These are phyloP conservation scores for Cyclophora punctaria DNA, from an alignment of 2,888 invertebrate species.

Conservation along the genomic window DNA sequence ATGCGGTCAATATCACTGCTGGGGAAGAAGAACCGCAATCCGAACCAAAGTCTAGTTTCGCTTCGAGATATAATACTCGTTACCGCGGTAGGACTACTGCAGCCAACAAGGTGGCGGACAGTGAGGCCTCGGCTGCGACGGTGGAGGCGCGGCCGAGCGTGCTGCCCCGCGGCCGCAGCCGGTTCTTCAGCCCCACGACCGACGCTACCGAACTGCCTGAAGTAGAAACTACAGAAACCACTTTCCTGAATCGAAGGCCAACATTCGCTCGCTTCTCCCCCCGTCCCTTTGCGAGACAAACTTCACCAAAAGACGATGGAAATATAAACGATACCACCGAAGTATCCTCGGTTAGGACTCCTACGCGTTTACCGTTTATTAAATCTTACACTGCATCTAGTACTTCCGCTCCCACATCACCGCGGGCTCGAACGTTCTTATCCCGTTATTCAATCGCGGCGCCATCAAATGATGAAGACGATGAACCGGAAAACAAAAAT, in stretches of 20 bases:
- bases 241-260: conserved; percentile 32
- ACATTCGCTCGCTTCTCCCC: conserved; percentile 60
- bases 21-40: conserved; percentile 55
- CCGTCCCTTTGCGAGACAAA: conserved; percentile 51
- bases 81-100: conserved; percentile 40
- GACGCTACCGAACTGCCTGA: conserved; percentile 27
- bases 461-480: conserved; percentile 33
- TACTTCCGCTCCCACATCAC: conserved; percentile 19
- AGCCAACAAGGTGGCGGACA: conserved; percentile 43
- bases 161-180: conserved; percentile 50
- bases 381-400: conserved; percentile 35
- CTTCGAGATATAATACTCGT: conserved; percentile 27
- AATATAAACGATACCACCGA: conserved; percentile 25
- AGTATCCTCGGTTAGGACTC: conserved; percentile 32
- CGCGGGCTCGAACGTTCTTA: conserved; percentile 40
- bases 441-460: conserved; percentile 46
- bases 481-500: conserved; percentile 45
- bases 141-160: conserved; percentile 47
- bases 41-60: conserved; percentile 34
- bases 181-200: conserved; percentile 46
- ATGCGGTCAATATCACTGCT: conserved; percentile 71
- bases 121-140: conserved; percentile 59
- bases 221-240: conserved; percentile 31
- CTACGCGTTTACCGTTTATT: conserved; percentile 43
- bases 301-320: conserved; percentile 19